phyloP scores from a whole-genome alignment of 2,113 vertebrate species.

The Cheirogaleus medius region DNA sequence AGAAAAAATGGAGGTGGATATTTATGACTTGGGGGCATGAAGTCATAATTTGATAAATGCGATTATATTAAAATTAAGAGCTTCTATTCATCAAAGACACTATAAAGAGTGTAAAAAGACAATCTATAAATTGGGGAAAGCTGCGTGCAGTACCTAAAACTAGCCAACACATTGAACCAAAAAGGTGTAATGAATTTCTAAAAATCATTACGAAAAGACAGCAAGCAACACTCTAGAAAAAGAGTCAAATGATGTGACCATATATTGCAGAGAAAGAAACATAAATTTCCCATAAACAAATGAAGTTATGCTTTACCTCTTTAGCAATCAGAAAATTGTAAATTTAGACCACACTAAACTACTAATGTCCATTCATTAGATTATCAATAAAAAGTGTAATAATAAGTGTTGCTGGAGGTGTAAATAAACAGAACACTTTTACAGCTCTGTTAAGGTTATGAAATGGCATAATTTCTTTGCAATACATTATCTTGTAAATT shows the following conservation, averaged over 20 bases:
- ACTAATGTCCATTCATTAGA: neutral
- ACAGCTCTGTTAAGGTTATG: neutral
- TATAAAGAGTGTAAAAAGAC: neutral
- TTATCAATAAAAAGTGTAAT: neutral
- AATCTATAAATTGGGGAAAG: neutral
- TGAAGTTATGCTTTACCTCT: neutral
- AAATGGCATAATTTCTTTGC: neutral
- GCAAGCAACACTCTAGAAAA: neutral
- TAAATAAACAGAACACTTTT: neutral
- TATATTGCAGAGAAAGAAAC: neutral
- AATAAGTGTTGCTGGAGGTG: neutral
- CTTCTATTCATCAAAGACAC: neutral
- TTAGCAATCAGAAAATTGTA: neutral
- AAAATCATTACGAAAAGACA: neutral
- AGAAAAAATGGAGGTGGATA: neutral
- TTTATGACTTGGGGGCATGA: neutral
- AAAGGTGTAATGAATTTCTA: neutral
- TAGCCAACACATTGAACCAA: neutral
- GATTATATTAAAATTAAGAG: constrained; percentile 16
- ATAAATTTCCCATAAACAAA: neutral
- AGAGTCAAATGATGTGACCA: neutral
- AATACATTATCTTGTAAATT: neutral
- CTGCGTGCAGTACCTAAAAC: neutral
- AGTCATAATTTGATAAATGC: neutral
- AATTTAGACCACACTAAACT: neutral